Base-by-base conservation (phyloP, 2,797 vertebrate genomes). In the Pipistrellus pygmaeus region DNA sequence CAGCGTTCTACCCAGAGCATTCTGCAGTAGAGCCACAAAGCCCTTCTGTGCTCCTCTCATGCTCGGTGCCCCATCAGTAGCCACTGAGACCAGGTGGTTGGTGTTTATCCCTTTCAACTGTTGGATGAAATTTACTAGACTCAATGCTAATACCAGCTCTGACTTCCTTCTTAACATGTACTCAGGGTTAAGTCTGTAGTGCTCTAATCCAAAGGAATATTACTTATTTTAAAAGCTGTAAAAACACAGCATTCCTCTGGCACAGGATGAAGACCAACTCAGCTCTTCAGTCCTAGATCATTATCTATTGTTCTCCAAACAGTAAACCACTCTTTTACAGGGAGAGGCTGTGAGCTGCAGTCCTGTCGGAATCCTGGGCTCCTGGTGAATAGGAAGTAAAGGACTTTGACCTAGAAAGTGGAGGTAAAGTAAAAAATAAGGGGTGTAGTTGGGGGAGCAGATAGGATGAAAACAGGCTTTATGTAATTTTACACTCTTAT, bases 181-280 rank as follows among this genome's bases (percentile, higher is more conserved):
- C 9, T 86, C 92, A 57, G 83, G 35, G 83, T 97, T 96, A 30
- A 72, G 85, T 62, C 91, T 92, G 73, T 72, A 83, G 62, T 93
- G 87, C 94, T 96, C 32, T 88, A 76, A 91, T 97, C 95, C 90
- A 94, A 96, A 97, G 88, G 97, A 97, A 98, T 97, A 94, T 85
- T 78, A 93, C 78, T 93, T 88, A 91, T 90, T 97, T 96, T 94
- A 85, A 96, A 57, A 96, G 96, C 20, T 86, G 97, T 95, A 86
- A 96, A 95, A 93, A 92, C 90, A 94, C 83, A 2, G 8, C 96
- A 95, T 96, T 96, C 96, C 15, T 84, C 68, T 97, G 94, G 93
- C 96, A 94, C 92, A 95, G 94, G 96, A 97, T 89, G 87, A 90
- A 90, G 90, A 90, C 73, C 87, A 94, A 85, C 66, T 92, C 73